Evolutionary conservation across 1,140 invertebrate species (phyloP).

Genomic region (Euwallacea fornicatus): DNA sequence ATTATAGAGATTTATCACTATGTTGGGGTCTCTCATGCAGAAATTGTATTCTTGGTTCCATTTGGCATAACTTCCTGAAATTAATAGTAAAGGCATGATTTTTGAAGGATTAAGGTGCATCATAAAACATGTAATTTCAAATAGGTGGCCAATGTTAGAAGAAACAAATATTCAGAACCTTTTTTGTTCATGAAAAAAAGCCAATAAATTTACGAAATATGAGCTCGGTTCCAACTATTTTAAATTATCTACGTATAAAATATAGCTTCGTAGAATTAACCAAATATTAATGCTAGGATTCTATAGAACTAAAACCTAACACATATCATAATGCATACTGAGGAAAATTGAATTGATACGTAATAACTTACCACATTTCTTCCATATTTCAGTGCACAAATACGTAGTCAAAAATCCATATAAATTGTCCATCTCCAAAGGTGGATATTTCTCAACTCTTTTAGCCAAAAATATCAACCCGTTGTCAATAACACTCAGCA

Average conservation of each 20-base stretch:
- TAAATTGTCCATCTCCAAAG: slow-evolving; percentile 63
- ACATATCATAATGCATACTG: neutral
- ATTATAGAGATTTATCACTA: slow-evolving; percentile 66
- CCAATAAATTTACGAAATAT: no score
- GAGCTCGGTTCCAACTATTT: no score
- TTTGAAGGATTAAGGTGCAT: neutral
- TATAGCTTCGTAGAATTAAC: no score
- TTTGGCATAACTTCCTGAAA: slow-evolving; percentile 53
- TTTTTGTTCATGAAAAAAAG: no score
- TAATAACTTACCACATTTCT: slow-evolving; percentile 53
- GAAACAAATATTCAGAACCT: no score
- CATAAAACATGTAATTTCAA: no score
- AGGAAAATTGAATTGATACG: neutral
- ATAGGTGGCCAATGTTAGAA: no score
- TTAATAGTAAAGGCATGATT: neutral
- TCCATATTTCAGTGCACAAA: slow-evolving; percentile 67
- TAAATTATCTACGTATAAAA: no score
- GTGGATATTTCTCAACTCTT: slow-evolving; percentile 57
- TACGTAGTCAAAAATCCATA: slow-evolving; percentile 60
- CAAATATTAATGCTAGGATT: no score
- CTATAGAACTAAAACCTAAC: no score
- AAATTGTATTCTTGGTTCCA: slow-evolving; percentile 55
- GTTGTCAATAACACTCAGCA: slow-evolving; percentile 55
- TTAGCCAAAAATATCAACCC: slow-evolving; percentile 62
- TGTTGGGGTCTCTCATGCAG: slow-evolving; percentile 60